phyloP scores from a whole-genome alignment of 2,797 vertebrate genomes.

The Sarcophilus harrisii region DNA sequence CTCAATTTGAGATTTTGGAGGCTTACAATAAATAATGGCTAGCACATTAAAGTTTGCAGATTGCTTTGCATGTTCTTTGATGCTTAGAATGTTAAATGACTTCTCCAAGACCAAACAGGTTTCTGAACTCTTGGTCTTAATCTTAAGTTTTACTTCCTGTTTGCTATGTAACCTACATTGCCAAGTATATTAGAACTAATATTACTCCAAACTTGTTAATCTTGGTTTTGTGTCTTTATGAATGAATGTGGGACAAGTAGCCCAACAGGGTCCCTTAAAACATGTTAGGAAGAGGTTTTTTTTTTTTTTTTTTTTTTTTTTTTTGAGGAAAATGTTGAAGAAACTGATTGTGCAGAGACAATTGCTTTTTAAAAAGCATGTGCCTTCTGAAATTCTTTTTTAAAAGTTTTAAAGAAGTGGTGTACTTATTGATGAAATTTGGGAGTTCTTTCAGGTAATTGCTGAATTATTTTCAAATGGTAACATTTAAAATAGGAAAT shows the following conservation, averaged over 20 bases:
- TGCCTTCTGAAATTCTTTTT: neutral
- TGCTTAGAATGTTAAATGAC: neutral
- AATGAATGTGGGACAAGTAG: neutral
- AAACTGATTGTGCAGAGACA: neutral
- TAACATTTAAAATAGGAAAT: neutral
- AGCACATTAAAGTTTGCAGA: neutral
- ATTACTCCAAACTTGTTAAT: neutral
- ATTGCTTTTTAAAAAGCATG: neutral
- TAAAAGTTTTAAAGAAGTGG: neutral
- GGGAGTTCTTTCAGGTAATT: neutral
- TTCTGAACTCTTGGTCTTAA: neutral
- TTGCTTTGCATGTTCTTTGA: neutral
- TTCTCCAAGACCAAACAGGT: neutral
- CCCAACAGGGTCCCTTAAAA: neutral
- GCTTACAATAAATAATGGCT: neutral
- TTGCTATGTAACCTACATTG: neutral
- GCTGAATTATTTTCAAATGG: neutral
- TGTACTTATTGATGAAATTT: neutral
- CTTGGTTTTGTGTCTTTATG: neutral
- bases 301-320: too few relatives aligned
- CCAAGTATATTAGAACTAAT: neutral
- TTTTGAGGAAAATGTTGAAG: neutral
- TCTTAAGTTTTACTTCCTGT: too few relatives aligned
- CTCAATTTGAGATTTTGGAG: neutral
- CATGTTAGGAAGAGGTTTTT: neutral